phyloP scores from a whole-genome alignment of 2,113 vertebrate species.

The Ariopsis seemanni region DNA sequence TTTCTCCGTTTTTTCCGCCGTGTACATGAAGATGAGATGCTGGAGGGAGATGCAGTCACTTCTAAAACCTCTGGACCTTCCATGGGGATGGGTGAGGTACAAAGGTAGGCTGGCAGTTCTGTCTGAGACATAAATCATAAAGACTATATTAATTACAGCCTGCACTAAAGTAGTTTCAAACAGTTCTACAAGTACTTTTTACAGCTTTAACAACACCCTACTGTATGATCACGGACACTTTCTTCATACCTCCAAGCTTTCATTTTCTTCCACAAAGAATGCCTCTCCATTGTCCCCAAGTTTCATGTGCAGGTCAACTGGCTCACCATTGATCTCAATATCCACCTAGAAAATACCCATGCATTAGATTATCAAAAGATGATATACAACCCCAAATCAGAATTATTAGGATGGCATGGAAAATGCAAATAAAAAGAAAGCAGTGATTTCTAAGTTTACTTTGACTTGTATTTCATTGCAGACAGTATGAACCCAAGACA shows the following conservation, averaged over 20 bases:
- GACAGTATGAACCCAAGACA: too few species aligned
- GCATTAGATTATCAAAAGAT: neutral
- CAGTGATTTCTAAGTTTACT: too few species aligned
- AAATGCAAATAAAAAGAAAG: too few species aligned
- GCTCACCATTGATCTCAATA: slow-evolving; percentile 90
- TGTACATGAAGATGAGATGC: slow-evolving; percentile 34
- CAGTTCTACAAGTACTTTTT: neutral
- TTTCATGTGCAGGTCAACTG: slow-evolving; percentile 91
- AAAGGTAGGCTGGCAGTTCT: slow-evolving; percentile 74
- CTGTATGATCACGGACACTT: neutral
- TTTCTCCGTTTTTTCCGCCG: slow-evolving; percentile 73
- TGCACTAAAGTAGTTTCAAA: neutral
- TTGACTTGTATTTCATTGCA: too few species aligned
- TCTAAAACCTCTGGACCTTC: slow-evolving; percentile 52
- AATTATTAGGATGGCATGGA: too few species aligned
- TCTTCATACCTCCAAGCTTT: slow-evolving; percentile 75
- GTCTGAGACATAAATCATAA: slow-evolving; percentile 56
- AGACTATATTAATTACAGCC: neutral
- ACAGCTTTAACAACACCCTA: neutral
- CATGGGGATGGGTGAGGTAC: slow-evolving; percentile 80
- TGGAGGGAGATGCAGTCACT: slow-evolving; percentile 8
- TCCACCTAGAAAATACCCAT: slow-evolving; percentile 79
- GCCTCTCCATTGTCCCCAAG: slow-evolving; percentile 93
- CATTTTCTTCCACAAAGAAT: slow-evolving; percentile 88
- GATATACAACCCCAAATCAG: neutral